A percentile compares a stretch with the other conserved stretches of the same genome.
Conservation (phyloP, 2,888 invertebrate genomes). For the Poecilus cupreus region DNA sequence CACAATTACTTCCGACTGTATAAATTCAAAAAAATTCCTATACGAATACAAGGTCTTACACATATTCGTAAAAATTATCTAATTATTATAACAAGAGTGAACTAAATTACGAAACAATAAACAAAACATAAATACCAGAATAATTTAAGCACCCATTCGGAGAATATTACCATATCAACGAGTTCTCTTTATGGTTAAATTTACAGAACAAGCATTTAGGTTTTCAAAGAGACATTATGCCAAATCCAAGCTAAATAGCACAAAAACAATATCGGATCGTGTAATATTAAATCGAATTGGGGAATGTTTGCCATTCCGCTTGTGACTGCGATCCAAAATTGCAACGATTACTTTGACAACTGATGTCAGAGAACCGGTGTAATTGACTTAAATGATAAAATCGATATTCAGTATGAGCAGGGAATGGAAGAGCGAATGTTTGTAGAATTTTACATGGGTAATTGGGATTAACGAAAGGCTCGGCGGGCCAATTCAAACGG, state of each 20-base stretch:
- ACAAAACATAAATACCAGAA: not conserved
- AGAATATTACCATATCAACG: constrained; percentile 4
- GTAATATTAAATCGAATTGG: constrained; percentile 10
- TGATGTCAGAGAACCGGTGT: not conserved
- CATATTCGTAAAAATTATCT: too few relatives aligned
- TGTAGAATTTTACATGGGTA: constrained; percentile 12
- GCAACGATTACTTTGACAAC: constrained; percentile 14
- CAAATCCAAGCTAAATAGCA: not conserved
- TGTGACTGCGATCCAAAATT: not conserved
- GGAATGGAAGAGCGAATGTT: not conserved
- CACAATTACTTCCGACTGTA: too few relatives aligned
- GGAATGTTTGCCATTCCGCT: constrained; percentile 11
- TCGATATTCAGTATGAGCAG: constrained; percentile 25
- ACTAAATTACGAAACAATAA: too few relatives aligned
- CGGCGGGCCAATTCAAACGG: not conserved
- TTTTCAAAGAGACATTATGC: constrained; percentile 2
- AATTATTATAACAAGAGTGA: too few relatives aligned
- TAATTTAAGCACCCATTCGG: not conserved
- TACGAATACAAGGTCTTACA: too few relatives aligned
- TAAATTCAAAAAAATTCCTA: too few relatives aligned
- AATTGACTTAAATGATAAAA: constrained; percentile 32
- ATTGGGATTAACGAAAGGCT: constrained; percentile 6
- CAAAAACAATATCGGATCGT: constrained; percentile 7
- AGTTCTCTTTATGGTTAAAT: not conserved
- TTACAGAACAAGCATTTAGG: not conserved